These are phyloP conservation scores for Merodon equestris DNA, from an alignment of 2,888 invertebrate species.

Conservation along the genomic window DNA sequence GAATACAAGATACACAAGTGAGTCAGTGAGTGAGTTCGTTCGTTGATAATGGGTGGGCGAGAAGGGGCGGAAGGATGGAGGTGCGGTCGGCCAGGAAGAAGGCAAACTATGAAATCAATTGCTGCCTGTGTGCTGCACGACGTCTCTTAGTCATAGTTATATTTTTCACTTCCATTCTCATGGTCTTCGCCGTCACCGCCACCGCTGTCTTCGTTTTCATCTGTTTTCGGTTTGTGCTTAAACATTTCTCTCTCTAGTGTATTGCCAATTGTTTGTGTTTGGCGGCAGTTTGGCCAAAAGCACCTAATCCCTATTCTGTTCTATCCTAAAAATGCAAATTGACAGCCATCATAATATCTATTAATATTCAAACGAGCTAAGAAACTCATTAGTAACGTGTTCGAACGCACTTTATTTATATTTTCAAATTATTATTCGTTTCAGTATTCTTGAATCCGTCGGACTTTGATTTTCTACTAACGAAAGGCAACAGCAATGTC, in stretches of 20 bases:
- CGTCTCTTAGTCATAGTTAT: slow-evolving; percentile 66
- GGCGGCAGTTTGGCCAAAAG: slow-evolving; percentile 18
- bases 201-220: too few relatives aligned
- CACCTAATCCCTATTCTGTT: neutral
- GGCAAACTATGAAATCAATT: slow-evolving; percentile 63
- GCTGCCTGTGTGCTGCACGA: slow-evolving; percentile 42
- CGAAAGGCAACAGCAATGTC: slow-evolving; percentile 76
- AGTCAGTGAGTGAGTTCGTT: slow-evolving; percentile 34
- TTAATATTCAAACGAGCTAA: slow-evolving; percentile 12
- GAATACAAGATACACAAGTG: slow-evolving; percentile 44
- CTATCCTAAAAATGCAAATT: slow-evolving; percentile 42
- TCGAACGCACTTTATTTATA: too few relatives aligned
- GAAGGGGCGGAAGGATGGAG: slow-evolving; percentile 6
- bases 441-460: slow-evolving; percentile 77
- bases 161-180: slow-evolving; percentile 49
- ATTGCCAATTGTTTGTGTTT: slow-evolving; percentile 59
- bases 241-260: slow-evolving; percentile 19
- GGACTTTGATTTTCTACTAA: slow-evolving; percentile 78
- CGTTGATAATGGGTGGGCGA: slow-evolving; percentile 6
- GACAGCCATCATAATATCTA: slow-evolving; percentile 1
- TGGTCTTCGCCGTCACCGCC: slow-evolving; percentile 37
- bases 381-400: too few relatives aligned
- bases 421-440: slow-evolving; percentile 12
- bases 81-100: slow-evolving; percentile 20
- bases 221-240: slow-evolving; percentile 6